Evolutionary conservation across 2,797 vertebrate genomes (phyloP), one percentile per base, ranked within the genome.

Genomic region (Ictinia mississippiensis): DNA sequence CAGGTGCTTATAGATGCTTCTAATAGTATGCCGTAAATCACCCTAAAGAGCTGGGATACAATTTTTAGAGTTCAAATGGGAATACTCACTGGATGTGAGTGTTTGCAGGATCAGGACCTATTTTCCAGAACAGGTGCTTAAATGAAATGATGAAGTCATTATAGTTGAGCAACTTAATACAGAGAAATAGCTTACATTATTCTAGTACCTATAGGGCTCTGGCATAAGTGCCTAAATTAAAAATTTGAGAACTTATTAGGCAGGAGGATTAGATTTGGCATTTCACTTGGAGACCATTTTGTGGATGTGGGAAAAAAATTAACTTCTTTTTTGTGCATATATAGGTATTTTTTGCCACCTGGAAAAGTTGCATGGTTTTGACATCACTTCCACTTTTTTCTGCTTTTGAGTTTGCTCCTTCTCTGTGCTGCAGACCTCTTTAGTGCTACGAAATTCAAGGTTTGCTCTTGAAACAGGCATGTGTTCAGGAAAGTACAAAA

Each of bases 51-150:
- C 92, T 95, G 82, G 91, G 68, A 87, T 95, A 75, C 56, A 87
- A 66, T 55, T 95, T 97, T 96, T 96, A 96, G 67, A 87, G 93
- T 92, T 96, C 94, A 92, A 93, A 92, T 96, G 94, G 97, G 97
- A 97, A 97, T 96, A 96, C 53, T 87, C 81, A 44, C 67, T 92
- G 71, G 61, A 92, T 85, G 61, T 93, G 85, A 82, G 78, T 94
- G 67, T 85, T 95, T 87, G 81, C 45, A 92, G 93, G 86, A 96
- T 92, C 93, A 85, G 92, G 90, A 94, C 95, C 93, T 85, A 53
- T 92, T 97, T 97, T 96, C 90, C 97, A 97, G 96, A 96, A 83
- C 95, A 97, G 95, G 96, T 97, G 97, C 83, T 95, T 97, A 94
- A 95, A 92, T 89, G 71, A 93, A 95, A 97, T 82, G 75, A 94